A percentile compares a stretch with the other conserved stretches of the same genome.
Evolutionary conservation across 2,797 vertebrate species (phyloP).

Genomic region (Etheostoma perlongum): DNA sequence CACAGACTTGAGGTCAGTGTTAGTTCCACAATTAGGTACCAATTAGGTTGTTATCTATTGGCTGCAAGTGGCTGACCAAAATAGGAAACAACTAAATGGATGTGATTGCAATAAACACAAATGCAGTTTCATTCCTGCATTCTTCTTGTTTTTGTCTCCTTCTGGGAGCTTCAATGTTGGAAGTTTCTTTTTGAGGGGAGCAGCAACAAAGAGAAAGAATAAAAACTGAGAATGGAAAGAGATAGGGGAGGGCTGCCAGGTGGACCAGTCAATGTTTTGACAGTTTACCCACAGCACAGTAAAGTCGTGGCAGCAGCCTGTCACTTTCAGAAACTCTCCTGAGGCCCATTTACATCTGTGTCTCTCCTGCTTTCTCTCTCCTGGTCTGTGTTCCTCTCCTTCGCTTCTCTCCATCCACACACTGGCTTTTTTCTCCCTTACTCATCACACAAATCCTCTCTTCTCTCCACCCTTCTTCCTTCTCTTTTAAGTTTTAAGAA

Average conservation of each 20-base stretch:
- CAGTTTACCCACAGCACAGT: conserved; percentile 68
- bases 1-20: not conserved
- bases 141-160: conserved; percentile 8
- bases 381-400: conserved; percentile 45
- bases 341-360: conserved; percentile 65
- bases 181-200: conserved; percentile 27
- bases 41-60: not conserved
- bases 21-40: not conserved
- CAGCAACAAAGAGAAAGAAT: conserved; percentile 31
- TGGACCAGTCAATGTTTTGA: conserved; percentile 73
- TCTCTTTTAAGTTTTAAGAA: conserved; percentile 50
- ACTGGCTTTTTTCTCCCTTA: conserved; percentile 19
- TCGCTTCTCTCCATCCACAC: conserved; percentile 37
- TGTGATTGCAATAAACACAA: not conserved
- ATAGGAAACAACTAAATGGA: not conserved
- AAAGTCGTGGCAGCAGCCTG: conserved; percentile 65
- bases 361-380: conserved; percentile 48
- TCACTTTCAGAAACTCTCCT: conserved; percentile 66
- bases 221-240: conserved; percentile 36
- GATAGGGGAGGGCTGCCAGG: conserved; percentile 50
- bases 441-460: conserved; percentile 52
- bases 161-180: conserved; percentile 20
- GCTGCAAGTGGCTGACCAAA: not conserved
- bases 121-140: not conserved
- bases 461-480: conserved; percentile 32